These are phyloP conservation scores for Drosophila gunungcola DNA, from an alignment of 1,140 invertebrate species.

Conservation along the genomic window DNA sequence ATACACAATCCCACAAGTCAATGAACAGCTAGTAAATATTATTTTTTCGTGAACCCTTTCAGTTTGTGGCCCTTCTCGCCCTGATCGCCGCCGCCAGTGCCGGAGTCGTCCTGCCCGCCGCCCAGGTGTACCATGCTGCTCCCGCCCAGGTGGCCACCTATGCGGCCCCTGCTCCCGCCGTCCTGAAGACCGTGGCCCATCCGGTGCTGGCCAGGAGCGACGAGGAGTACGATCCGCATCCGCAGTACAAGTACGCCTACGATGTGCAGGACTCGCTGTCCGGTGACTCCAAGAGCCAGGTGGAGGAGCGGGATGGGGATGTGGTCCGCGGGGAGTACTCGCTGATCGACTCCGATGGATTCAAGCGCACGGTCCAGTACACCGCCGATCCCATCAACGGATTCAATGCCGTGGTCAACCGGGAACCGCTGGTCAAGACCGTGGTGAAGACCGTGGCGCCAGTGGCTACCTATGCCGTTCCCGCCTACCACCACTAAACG, in stretches of 20 bases:
- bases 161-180: constrained; percentile 10
- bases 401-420: constrained; percentile 81
- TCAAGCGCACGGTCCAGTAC: constrained; percentile 77
- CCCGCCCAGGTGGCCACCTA: constrained; percentile 33
- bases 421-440: constrained; percentile 74
- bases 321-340: constrained; percentile 83
- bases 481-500: constrained; percentile 42
- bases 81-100: constrained; percentile 45
- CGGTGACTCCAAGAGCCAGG: constrained; percentile 86
- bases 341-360: constrained; percentile 73
- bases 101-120: constrained; percentile 44
- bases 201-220: constrained; percentile 50
- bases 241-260: constrained; percentile 85
- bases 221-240: constrained; percentile 79
- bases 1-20: too few species aligned
- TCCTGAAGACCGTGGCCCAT: constrained; percentile 42
- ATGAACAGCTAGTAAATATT: too few species aligned
- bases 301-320: constrained; percentile 86
- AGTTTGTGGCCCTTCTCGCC: constrained; percentile 57
- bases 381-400: constrained; percentile 77
- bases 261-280: constrained; percentile 85
- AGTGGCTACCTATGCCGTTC: constrained; percentile 22
- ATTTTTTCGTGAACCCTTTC: neutral
- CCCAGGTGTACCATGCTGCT: constrained; percentile 47
- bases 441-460: constrained; percentile 45